Evolutionary conservation across 2,797 vertebrate species (phyloP).

Genomic region (Artibeus lituratus): DNA sequence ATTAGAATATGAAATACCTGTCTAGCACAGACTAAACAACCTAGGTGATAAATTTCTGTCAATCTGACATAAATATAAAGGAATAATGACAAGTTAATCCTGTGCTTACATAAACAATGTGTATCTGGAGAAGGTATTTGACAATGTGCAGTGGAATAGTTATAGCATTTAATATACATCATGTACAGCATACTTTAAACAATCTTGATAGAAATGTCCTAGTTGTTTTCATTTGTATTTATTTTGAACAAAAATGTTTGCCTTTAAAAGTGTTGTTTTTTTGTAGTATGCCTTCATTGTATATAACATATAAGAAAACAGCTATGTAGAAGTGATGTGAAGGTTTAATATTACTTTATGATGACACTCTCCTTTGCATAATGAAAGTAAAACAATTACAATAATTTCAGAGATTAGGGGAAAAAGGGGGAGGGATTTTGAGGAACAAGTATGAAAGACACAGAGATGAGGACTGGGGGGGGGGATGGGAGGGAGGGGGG

Average conservation of each 20-base stretch:
- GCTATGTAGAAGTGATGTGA: not conserved
- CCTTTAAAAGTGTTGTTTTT: not conserved
- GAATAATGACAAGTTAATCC: conserved; percentile 26
- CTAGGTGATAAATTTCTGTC: not conserved
- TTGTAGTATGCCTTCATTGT: not conserved
- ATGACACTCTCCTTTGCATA: not conserved
- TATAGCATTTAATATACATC: conserved; percentile 29
- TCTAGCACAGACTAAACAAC: conserved; percentile 47
- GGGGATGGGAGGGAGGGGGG: no score
- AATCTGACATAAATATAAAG: not conserved
- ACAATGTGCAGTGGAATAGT: not conserved
- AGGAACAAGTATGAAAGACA: no score
- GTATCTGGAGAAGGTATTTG: conserved; percentile 15
- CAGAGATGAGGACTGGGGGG: no score
- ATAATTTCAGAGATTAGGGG: not conserved
- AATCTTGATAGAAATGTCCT: not conserved
- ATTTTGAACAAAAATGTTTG: not conserved
- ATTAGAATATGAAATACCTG: not conserved
- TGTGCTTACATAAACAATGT: not conserved
- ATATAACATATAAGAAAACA: not conserved
- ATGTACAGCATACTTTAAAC: conserved; percentile 20
- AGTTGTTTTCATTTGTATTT: not conserved
- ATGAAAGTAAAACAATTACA: not conserved
- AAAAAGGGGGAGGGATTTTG: no score
- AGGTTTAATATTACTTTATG: not conserved